Percentiles rank a stretch among this genome's conserved stretches.
These are phyloP conservation scores for Dasyprocta punctata DNA, from an alignment of 2,113 vertebrate species.

Conservation along the genomic window DNA sequence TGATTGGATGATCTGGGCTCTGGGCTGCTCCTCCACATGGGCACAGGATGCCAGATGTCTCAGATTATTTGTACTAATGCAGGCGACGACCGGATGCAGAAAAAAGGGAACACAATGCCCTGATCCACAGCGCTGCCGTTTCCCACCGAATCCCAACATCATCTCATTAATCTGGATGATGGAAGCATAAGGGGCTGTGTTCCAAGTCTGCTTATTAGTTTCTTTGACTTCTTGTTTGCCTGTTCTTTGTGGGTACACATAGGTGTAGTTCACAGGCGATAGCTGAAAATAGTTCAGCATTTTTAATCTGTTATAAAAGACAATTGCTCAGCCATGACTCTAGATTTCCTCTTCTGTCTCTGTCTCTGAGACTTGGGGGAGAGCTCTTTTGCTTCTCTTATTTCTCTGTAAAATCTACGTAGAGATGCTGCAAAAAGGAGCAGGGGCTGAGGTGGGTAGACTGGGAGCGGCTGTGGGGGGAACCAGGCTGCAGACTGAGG, in stretches of 20 bases:
- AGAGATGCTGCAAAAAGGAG: not conserved
- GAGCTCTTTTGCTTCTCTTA: not conserved
- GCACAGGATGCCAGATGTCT: not conserved
- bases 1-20: not conserved
- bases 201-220: not conserved
- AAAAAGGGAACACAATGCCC: not conserved
- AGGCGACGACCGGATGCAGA: not conserved
- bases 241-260: not conserved
- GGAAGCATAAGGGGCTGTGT: not conserved
- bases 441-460: not conserved
- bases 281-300: not conserved
- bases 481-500: not conserved
- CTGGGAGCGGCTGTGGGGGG: not conserved
- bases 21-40: not conserved
- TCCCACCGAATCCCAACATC: not conserved
- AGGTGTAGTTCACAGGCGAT: not conserved
- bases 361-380: not conserved
- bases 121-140: not conserved
- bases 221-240: not conserved
- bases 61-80: not conserved
- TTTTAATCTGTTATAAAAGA: not conserved
- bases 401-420: not conserved
- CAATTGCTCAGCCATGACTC: not conserved
- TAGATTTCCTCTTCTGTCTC: not conserved
- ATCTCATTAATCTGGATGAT: not conserved